Base-by-base conservation (phyloP, 1,140 invertebrate genomes). In the Asobara japonica region DNA sequence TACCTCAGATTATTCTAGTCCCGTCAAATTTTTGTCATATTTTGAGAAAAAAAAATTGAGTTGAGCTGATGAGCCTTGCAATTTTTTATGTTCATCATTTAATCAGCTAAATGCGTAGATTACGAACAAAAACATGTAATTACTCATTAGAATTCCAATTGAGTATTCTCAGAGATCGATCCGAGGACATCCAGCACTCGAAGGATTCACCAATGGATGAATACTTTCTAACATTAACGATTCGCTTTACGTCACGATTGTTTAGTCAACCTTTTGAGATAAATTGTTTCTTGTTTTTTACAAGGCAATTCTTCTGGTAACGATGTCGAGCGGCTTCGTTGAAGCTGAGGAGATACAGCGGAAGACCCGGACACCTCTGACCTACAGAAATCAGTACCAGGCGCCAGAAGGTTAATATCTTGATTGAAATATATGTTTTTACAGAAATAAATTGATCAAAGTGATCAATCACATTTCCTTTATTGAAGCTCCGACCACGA, bases 301-400 rank as follows among this genome's bases (percentile, higher is more conserved):
- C 27, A 78, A 87, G 85, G 73, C 78, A 48, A 38, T 84, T 31
- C 25, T 83, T n/a, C 16, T 80, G 45, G 64, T 74, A 6, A 22
- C 84, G 51, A 31, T 79, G 4, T 73, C 80, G 27, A 45, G 1
- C n/a, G 69, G 71, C 27, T 67, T 77, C 66, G 82, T 79, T 16
- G 69, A 80, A 72, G 65, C 79, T 18, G 69, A 74, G n/a, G 74
- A 72, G 20, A 22, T 51, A 62, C 70, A 76, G 6, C 73, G 83
- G 10, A 16, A 72, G 10, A n/a, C 56, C 25, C 80, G 82, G 4
- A 61, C 80, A 2, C 76, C 81, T 0, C 80, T 64, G 27, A 33
- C 81, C 68, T 79, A 81, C 20, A 82, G 84, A 22, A 74, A 84
- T 20, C 79, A 82, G n/a, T 86, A 87, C 62, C 79, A 67, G 51